Conservation (phyloP, 2,797 vertebrate species). For the Anguilla marmorata region DNA sequence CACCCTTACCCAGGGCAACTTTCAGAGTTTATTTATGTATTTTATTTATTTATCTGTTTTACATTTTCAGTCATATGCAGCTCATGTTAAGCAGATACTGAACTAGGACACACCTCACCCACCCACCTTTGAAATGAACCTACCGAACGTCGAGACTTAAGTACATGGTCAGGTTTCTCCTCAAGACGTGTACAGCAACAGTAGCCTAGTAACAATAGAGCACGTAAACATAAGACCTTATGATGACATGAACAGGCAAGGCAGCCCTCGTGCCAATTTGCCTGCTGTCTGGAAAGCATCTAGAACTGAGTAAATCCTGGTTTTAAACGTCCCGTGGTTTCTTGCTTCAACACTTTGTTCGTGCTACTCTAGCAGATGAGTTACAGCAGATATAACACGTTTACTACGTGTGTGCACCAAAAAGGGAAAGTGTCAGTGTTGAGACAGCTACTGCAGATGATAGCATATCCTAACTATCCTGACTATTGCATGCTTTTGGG, state of each 20-base stretch:
- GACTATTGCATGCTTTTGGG: not conserved
- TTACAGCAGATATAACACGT: too few relatives aligned
- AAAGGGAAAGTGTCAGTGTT: not conserved
- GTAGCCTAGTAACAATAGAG: too few relatives aligned
- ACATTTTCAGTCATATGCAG: not conserved
- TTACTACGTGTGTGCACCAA: not conserved
- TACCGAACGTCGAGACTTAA: not conserved
- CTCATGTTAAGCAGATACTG: not conserved
- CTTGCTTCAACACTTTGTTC: too few relatives aligned
- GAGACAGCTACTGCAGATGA: not conserved
- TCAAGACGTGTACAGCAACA: too few relatives aligned
- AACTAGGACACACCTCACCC: too few relatives aligned
- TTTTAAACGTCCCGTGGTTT: not conserved
- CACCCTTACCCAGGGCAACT: not conserved
- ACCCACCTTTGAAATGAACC: not conserved
- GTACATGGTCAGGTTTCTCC: not conserved
- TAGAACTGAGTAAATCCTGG: not conserved
- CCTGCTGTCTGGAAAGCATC: not conserved
- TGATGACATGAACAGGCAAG: not conserved
- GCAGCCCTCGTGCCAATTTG: too few relatives aligned
- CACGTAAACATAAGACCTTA: not conserved
- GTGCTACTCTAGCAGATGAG: too few relatives aligned
- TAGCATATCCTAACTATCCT: not conserved
- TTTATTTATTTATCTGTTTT: not conserved
- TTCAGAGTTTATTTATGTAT: not conserved